Evolutionary conservation across 2,113 vertebrate species (phyloP).

Genomic region (Equus przewalskii): DNA sequence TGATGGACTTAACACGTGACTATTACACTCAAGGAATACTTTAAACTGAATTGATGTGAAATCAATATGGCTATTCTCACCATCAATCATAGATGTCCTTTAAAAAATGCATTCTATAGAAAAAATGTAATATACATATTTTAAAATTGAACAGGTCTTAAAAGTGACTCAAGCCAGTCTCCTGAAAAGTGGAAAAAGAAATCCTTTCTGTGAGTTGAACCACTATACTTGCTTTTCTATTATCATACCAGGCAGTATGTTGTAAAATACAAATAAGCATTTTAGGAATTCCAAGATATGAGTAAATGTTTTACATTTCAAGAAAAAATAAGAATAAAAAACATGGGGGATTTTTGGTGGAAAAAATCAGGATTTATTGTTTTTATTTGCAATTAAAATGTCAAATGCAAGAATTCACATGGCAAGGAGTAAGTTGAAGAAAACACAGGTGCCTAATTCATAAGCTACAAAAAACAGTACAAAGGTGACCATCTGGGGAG

Average conservation of each 20-base stretch:
- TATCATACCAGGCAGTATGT: not conserved
- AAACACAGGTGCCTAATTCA: conserved; percentile 80
- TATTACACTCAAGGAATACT: conserved; percentile 16
- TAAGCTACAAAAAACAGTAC: conserved; percentile 64
- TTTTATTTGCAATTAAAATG: conserved; percentile 80
- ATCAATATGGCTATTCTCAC: not conserved
- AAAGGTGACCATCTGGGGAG: conserved; percentile 83
- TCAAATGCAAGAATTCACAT: conserved; percentile 71
- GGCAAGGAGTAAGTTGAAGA: conserved; percentile 46
- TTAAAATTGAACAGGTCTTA: not conserved
- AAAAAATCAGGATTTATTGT: conserved; percentile 45
- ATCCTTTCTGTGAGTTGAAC: not conserved
- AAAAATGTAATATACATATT: not conserved
- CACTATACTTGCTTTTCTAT: not conserved
- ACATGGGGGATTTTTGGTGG: not conserved
- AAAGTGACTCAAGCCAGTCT: conserved; percentile 12
- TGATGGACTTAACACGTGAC: not conserved
- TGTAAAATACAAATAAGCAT: conserved; percentile 1
- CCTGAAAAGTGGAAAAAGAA: conserved; percentile 1
- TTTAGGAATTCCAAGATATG: conserved; percentile 18
- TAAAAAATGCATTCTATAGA: conserved; percentile 1
- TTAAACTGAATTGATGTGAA: not conserved
- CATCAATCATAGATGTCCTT: not conserved
- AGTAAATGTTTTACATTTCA: conserved; percentile 1
- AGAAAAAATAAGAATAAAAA: conserved; percentile 57